Evolutionary conservation across 2,113 vertebrate genomes (phyloP).

Genomic region (Colistium nudipinnis): DNA sequence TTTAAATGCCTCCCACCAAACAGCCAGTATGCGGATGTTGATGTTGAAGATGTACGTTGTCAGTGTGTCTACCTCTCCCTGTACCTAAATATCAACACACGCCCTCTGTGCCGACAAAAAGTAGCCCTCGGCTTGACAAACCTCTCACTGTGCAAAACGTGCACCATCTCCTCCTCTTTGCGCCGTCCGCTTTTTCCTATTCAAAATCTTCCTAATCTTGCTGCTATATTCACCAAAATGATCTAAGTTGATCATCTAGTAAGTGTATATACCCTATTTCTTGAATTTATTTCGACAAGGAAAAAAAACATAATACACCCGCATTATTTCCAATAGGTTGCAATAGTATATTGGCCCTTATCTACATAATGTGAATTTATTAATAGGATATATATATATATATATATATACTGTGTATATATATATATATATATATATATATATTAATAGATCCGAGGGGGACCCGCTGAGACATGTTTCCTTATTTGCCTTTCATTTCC

Average conservation of each 20-base stretch:
- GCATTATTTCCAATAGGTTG: neutral
- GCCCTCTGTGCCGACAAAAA: conserved; percentile 30
- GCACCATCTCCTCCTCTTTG: neutral
- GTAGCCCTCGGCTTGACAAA: conserved; percentile 38
- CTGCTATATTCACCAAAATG: neutral
- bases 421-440: no score
- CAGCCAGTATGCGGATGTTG: neutral
- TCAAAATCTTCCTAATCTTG: neutral
- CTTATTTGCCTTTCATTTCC: neutral
- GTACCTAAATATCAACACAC: conserved; percentile 25
- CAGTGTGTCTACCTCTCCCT: neutral
- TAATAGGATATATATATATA: no score
- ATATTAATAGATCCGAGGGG: no score
- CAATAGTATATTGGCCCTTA: neutral
- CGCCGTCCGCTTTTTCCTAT: neutral
- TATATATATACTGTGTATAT: no score
- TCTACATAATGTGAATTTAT: neutral
- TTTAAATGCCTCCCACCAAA: conserved; percentile 1
- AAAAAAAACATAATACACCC: neutral
- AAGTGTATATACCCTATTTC: no score
- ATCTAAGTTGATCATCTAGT: no score
- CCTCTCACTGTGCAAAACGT: conserved; percentile 16
- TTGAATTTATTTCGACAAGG: no score
- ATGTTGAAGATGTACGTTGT: conserved; percentile 5
- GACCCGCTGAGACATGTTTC: neutral